A percentile compares a stretch with the other conserved stretches of the same genome.
Evolutionary conservation across 2,888 invertebrate species (phyloP).

Genomic region (Pachycephus smyrnensis): DNA sequence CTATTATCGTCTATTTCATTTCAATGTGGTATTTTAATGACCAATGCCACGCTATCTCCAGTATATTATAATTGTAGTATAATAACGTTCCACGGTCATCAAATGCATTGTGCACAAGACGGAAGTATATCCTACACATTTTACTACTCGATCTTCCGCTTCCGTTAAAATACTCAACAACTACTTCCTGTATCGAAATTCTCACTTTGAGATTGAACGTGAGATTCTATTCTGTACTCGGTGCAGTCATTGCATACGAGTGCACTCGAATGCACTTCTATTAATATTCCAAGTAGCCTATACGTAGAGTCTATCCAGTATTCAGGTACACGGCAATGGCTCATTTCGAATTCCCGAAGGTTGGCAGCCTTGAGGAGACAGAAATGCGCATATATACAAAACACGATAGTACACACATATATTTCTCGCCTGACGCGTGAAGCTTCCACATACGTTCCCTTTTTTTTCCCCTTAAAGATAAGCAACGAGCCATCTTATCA

Average conservation of each 20-base stretch:
- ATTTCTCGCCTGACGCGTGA: neutral
- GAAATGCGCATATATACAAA: neutral
- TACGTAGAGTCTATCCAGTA: neutral
- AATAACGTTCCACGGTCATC: neutral
- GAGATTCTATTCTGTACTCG: neutral
- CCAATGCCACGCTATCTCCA: neutral
- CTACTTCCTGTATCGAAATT: neutral
- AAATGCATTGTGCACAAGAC: neutral
- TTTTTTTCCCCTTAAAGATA: neutral
- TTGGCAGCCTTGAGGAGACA: conserved; percentile 1
- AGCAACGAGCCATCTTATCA: neutral
- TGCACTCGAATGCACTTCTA: neutral
- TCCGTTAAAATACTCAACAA: neutral
- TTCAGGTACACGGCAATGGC: neutral
- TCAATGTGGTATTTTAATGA: neutral
- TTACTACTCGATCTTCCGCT: neutral
- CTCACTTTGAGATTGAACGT: neutral
- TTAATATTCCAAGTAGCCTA: neutral
- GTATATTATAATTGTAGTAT: neutral
- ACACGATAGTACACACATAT: neutral
- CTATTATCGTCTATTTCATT: neutral
- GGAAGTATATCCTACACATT: neutral
- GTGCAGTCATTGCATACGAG: neutral
- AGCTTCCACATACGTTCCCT: neutral
- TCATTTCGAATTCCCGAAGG: conserved; percentile 4